Percentiles rank a stretch among this genome's conserved stretches.
Conservation (phyloP, 2,113 vertebrate genomes). For the Pangasianodon hypophthalmus region DNA sequence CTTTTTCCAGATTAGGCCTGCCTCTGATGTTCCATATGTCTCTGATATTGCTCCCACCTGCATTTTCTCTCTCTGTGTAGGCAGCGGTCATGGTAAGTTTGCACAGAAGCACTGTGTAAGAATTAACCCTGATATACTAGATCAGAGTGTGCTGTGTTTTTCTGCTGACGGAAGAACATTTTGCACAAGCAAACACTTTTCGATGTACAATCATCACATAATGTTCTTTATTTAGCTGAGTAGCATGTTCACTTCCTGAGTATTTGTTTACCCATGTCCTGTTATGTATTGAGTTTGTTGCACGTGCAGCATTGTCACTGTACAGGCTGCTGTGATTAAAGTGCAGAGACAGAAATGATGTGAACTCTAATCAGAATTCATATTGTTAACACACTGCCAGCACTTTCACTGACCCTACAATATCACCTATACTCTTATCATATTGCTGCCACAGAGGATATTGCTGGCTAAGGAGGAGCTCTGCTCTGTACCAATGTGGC, state of each 20-base stretch:
- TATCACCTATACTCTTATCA: slow-evolving; percentile 57
- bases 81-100: slow-evolving; percentile 51
- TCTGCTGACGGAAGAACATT: slow-evolving; percentile 49
- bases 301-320: slow-evolving; percentile 42
- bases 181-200: slow-evolving; percentile 20
- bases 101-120: slow-evolving; percentile 44
- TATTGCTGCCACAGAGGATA: slow-evolving; percentile 57
- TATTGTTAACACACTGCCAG: slow-evolving; percentile 56
- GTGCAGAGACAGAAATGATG: slow-evolving; percentile 51
- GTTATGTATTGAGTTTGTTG: slow-evolving; percentile 49
- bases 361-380: slow-evolving; percentile 61
- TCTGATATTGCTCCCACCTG: slow-evolving; percentile 54
- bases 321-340: slow-evolving; percentile 51
- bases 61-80: slow-evolving; percentile 40
- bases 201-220: slow-evolving; percentile 32
- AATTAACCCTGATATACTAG: slow-evolving; percentile 46
- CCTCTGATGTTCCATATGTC: slow-evolving; percentile 52
- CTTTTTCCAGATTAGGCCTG: slow-evolving; percentile 59
- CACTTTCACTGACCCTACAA: slow-evolving; percentile 53
- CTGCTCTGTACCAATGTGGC: slow-evolving; percentile 49
- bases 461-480: slow-evolving; percentile 47
- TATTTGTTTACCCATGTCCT: slow-evolving; percentile 49
- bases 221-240: slow-evolving; percentile 47
- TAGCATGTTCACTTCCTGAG: slow-evolving; percentile 22
- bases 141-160: slow-evolving; percentile 20